Evolutionary conservation across 1,140 invertebrate species (phyloP), one percentile per base, ranked within the genome.

Genomic region (Lasaia peninsularis): DNA sequence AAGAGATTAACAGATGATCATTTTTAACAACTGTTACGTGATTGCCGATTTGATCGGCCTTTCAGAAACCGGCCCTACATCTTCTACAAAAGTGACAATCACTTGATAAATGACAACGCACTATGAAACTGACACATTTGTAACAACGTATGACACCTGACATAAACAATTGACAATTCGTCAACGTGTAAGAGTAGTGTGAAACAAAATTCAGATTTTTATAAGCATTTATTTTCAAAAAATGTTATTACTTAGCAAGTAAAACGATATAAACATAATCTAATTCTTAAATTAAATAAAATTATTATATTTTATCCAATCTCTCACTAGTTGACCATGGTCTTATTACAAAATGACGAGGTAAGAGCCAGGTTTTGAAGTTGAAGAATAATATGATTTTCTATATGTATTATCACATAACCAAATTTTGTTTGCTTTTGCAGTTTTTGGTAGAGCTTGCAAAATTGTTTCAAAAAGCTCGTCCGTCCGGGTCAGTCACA

Each of bases 371-470:
- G 14, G 16, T 9, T 16, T 40, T 40, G 24, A 7, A 28, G 8
- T 9, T 40, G n/a, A 35, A 8, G 6, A 18, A 18, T 11, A 28
- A 8, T 16, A 16, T 14, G 31, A 32, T 52, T 34, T 54, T 52
- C 34, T 21, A 33, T 14, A 35, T 48, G 21, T 31, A 60, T 55
- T 73, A 49, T 60, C 59, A 65, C 90, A 4, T 34, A 33, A 2
- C 16, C 34, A 8, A 40, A 6, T 16, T 52, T 62, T 1, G 14
- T 57, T 32, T 64, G 37, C 31, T 63, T 60, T 67, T 91, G 91
- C 71, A 94, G 93, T 94, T 94, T 87, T 73, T 94, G 69, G 78
- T 77, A 44, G 92, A 93, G 75, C 88, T 94, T 14, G 92, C 91
- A 32, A 92, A 92, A 75, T 80, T 94, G 59, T 94, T 94, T 76